Evolutionary conservation across 2,888 invertebrate genomes (phyloP), one percentile per base, ranked within the genome.

Genomic region (Scotopteryx bipunctaria): DNA sequence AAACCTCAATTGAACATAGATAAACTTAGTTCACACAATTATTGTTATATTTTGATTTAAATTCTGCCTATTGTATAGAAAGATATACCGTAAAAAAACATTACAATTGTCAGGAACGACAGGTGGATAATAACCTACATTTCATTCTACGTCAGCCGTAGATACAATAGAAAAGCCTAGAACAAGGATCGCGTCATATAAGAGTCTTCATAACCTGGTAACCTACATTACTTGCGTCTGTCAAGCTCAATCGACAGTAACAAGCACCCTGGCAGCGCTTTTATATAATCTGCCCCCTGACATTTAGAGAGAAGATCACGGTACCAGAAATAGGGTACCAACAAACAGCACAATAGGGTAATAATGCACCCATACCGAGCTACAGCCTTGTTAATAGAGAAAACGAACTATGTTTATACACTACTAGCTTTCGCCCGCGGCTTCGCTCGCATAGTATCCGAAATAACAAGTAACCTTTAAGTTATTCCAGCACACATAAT

Each of bases 161-260:
- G 17, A 11, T 29, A 17, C 8, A 17, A 13, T 11, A 13, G 8
- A 27, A 35, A 36, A 11, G 35, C 14, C 2, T 19, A 17, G 14
- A 17, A 43, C 31, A 50, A 13, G 21, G n/a, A 27, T 9, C 4
- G 8, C 13, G 25, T 36, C 40, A 21, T 19, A 48, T 16, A 35
- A 32, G 17, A 33, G 23, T 29, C 29, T 9, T 29, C 11, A 23
- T 33, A 29, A 36, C 38, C 44, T 31, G 48, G 40, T 48, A 36
- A 54, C 48, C 48, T 54, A 45, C 44, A 49, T 54, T 33, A 16
- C 21, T 38, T 23, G 19, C 40, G 40, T 31, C 40, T 33, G 32
- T 38, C 37, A 47, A 17, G 47, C 42, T 13, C 41, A 49, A 31
- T 53, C 38, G 29, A 38, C 46, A 37, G 35, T 13, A 32, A 23